Conservation (phyloP, 2,797 vertebrate species). For the Danio tinwini region DNA sequence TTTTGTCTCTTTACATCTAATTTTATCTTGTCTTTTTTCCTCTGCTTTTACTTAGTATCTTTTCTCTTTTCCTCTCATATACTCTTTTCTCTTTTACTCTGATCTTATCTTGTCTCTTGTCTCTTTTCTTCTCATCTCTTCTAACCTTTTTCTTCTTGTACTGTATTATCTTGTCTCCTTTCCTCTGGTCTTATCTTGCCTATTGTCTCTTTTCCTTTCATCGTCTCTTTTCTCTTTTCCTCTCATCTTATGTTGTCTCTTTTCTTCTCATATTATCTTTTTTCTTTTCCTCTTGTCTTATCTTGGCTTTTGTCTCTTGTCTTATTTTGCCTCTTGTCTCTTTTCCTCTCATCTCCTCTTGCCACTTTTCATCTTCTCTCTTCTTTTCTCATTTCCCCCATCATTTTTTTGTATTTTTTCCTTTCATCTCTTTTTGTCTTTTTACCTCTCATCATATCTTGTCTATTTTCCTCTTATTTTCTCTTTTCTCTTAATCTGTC, state of each 20-base stretch:
- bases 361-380: too few species aligned
- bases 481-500: neutral
- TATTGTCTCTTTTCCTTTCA: neutral
- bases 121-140: neutral
- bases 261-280: neutral
- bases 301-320: neutral
- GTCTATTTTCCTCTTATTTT: neutral
- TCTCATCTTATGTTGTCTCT: neutral
- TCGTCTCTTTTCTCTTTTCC: neutral
- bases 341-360: neutral
- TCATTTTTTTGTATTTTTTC: neutral
- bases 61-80: slow-evolving; percentile 19
- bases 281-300: slow-evolving; percentile 29
- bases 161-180: neutral
- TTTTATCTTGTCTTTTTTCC: neutral
- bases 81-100: slow-evolving; percentile 28
- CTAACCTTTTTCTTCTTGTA: too few species aligned
- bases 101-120: slow-evolving; percentile 2
- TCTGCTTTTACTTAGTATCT: too few species aligned
- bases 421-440: neutral
- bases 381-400: too few species aligned
- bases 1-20: neutral
- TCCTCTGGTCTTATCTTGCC: too few species aligned
- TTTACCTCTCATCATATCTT: neutral
- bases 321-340: neutral